Evolutionary conservation across 2,797 vertebrate species (phyloP).

Genomic region (Craterocephalus amniculus): DNA sequence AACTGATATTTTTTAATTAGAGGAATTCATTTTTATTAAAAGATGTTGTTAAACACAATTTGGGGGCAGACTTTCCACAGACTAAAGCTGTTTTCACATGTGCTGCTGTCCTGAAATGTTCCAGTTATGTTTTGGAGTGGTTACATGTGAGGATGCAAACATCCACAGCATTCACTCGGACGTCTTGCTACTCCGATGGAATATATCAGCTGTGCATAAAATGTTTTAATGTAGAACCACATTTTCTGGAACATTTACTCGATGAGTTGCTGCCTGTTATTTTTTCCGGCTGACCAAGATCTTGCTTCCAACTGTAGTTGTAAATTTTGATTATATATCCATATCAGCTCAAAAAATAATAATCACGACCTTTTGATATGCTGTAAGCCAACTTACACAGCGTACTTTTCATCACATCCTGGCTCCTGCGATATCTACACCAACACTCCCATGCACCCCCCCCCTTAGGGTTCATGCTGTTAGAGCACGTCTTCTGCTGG

Average conservation of each 20-base stretch:
- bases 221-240: neutral
- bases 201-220: neutral
- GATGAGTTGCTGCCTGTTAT: neutral
- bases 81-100: neutral
- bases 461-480: neutral
- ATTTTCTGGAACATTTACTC: neutral
- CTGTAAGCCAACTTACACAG: neutral
- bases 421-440: neutral
- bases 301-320: neutral
- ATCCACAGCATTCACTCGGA: neutral
- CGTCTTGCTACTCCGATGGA: neutral
- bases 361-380: neutral
- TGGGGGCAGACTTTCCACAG: conserved; percentile 3
- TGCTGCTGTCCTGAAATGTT: neutral
- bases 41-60: conserved; percentile 4
- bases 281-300: neutral
- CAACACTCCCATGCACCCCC: neutral
- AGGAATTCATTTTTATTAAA: neutral
- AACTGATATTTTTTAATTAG: neutral
- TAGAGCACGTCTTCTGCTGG: neutral
- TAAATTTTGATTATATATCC: neutral
- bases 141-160: neutral
- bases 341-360: neutral
- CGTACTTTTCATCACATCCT: neutral
- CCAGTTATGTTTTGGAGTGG: neutral